Base-by-base conservation (phyloP, 37 sponge, comb jelly and placozoan species). In the Axinella damicornis region DNA sequence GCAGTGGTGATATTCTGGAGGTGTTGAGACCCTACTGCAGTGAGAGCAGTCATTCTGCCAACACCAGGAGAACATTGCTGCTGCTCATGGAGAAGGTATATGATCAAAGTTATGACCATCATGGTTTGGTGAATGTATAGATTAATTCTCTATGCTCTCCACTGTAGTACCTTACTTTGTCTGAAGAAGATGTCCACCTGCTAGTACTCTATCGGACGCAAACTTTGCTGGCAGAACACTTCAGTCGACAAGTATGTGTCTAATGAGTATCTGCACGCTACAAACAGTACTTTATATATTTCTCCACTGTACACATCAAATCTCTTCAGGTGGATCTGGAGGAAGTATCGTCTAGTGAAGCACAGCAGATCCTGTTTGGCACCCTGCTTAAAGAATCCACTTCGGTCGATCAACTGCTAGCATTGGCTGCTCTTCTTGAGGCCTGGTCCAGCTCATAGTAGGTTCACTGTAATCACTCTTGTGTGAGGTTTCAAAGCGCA, bases 171-270 rank as follows among this genome's bases (percentile, higher is more conserved):
- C 28, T 88, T 9, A 1, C 0, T 1, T 57, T 80, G 1, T 75
- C 76, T 65, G 82, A 73, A 19, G 76, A 74, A 67, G 82, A 75
- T 35, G 54, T 5, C 37, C 57, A 31, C 0, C 22, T 74, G 21
- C 38, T 88, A 32, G 69, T 81, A 20, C 57, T 73, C 25, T 74
- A 81, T 31, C 81, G 81, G 62, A 81, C 88, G 33, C 82, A 81
- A 33, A 56, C 76, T 19, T 13, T 87, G 14, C 86, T 86, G 36
- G n/a, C 63, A 20, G 24, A 20, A 28, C 25, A 67, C 5, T 86
- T 78, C 57, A 24, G 38, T 19, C 21, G 15, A 9, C 41, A 78
- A 63, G 86, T 78, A 24, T 46, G 9, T 46, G 6, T 46, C 46
- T 46, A 9, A 4, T 46, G 9, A 46, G 9, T 46, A n/a, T n/a